These are phyloP conservation scores for Andrena chrysosceles DNA, from an alignment of 2,888 invertebrate genomes.

Conservation along the genomic window DNA sequence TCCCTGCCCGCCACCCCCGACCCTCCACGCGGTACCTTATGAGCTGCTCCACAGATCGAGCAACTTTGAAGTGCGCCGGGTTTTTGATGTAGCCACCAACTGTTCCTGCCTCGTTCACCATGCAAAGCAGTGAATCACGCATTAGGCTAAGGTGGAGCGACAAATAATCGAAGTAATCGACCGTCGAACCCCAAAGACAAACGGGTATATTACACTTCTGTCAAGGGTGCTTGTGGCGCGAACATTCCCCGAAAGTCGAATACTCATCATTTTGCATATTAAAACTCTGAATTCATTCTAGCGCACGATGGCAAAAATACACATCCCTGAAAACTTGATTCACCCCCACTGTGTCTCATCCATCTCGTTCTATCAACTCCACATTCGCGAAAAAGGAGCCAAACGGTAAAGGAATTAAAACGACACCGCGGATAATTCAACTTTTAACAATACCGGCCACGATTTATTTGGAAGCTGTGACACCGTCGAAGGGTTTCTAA, in stretches of 20 bases:
- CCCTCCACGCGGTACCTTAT: slow-evolving; percentile 26
- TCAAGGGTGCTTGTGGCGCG: background rate
- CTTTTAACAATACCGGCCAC: background rate
- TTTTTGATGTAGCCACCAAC: slow-evolving; percentile 85
- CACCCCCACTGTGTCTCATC: background rate
- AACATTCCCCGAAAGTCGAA: background rate
- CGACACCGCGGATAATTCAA: background rate
- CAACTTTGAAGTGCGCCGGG: slow-evolving; percentile 83
- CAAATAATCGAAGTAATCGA: slow-evolving; percentile 66
- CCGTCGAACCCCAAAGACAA: slow-evolving; percentile 23
- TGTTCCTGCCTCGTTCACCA: slow-evolving; percentile 77
- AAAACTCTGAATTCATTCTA: background rate
- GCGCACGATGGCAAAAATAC: background rate
- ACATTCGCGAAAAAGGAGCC: background rate
- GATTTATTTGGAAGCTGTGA: slow-evolving; percentile 17
- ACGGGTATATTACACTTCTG: background rate
- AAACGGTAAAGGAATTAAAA: background rate
- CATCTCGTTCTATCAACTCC: background rate
- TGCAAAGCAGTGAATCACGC: slow-evolving; percentile 83
- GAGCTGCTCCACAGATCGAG: slow-evolving; percentile 62
- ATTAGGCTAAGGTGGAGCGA: slow-evolving; percentile 72
- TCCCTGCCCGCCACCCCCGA: slow-evolving; percentile 35
- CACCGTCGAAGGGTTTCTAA: slow-evolving; percentile 29
- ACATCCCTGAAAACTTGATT: background rate
- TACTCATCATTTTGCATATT: background rate